Percentiles rank a stretch among this genome's conserved stretches.
Conservation (phyloP, 2,797 vertebrate genomes). For the Hybognathus amarus region DNA sequence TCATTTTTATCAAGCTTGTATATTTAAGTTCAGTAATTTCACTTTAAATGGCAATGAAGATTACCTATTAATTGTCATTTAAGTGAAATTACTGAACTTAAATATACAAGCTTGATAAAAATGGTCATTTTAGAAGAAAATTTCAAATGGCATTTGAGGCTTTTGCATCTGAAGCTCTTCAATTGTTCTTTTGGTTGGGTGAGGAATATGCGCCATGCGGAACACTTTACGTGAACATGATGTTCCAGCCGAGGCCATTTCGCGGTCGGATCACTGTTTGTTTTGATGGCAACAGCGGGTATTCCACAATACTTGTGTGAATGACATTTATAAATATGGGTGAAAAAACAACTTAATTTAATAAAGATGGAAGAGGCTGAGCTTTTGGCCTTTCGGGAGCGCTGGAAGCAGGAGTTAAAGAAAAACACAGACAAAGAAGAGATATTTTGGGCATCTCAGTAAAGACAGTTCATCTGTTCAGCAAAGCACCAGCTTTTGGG, state of each 20-base stretch:
- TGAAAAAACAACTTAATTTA: not conserved
- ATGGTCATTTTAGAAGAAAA: no score
- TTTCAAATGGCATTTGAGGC: no score
- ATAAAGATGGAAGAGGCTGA: slow-evolving; percentile 72
- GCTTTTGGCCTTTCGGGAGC: slow-evolving; percentile 74
- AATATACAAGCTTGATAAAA: no score
- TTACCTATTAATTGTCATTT: no score
- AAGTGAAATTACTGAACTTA: no score
- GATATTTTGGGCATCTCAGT: slow-evolving; percentile 62
- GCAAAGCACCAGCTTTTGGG: slow-evolving; percentile 5
- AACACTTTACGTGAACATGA: slow-evolving; percentile 27
- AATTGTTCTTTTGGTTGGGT: not conserved
- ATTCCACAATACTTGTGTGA: no score
- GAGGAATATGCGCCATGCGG: slow-evolving; percentile 14
- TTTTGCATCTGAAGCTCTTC: no score
- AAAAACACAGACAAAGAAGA: slow-evolving; percentile 55
- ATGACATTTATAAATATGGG: not conserved
- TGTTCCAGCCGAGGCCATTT: slow-evolving; percentile 43
- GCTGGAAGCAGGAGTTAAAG: slow-evolving; percentile 74
- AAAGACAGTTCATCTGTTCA: slow-evolving; percentile 11
- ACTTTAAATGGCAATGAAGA: no score
- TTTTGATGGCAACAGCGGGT: slow-evolving; percentile 28
- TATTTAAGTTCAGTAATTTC: no score
- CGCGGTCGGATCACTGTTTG: slow-evolving; percentile 34
- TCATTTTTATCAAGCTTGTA: no score